Evolutionary conservation across 2,797 vertebrate species (phyloP).

Genomic region (Babyrousa celebensis): DNA sequence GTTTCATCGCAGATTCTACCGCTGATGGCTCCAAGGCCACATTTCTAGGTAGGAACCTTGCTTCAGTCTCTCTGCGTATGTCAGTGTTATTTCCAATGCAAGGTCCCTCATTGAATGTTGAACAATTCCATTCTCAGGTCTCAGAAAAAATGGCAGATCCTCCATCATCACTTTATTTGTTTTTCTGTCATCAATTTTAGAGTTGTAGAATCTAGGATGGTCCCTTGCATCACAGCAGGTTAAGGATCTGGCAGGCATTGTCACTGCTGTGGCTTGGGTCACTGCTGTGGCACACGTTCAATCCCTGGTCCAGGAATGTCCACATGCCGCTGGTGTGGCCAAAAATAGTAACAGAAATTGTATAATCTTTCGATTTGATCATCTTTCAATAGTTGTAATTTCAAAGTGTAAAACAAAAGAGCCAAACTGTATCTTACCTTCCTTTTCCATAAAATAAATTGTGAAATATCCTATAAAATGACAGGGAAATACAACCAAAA

Average conservation of each 20-base stretch:
- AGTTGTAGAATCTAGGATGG: too few species aligned
- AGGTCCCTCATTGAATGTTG: neutral
- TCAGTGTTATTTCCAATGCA: neutral
- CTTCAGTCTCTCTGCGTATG: neutral
- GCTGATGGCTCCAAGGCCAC: neutral
- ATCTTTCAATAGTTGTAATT: neutral
- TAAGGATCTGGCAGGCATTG: too few species aligned
- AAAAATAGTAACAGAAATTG: too few species aligned
- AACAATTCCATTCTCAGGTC: neutral
- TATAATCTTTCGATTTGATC: neutral
- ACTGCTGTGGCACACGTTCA: too few species aligned
- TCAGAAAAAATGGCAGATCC: neutral
- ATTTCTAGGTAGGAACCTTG: neutral
- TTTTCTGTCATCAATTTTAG: too few species aligned
- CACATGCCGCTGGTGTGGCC: too few species aligned
- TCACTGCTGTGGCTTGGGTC: too few species aligned
- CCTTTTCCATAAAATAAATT: neutral
- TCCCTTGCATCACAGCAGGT: too few species aligned
- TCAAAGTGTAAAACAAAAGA: neutral
- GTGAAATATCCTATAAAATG: neutral
- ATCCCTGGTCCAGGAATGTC: too few species aligned
- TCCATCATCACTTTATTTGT: neutral
- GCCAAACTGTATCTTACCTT: neutral
- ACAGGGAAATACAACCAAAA: neutral
- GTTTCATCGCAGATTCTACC: neutral